Base-by-base conservation (phyloP, 2,113 vertebrate genomes). In the Osmerus mordax region DNA sequence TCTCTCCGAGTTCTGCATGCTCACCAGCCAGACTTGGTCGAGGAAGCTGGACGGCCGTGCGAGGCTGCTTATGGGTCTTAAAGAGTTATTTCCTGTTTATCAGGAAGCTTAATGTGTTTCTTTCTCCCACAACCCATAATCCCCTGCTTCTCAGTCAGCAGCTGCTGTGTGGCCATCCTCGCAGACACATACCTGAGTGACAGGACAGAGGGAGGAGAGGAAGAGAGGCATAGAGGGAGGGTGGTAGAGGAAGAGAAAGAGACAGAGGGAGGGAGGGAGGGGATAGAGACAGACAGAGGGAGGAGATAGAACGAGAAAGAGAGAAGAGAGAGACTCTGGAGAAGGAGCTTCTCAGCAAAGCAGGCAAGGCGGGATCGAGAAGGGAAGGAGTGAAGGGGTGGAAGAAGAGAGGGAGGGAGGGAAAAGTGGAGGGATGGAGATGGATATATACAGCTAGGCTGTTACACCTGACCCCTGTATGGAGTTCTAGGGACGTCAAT, bases 41-140 rank as follows among this genome's bases (percentile, higher is more conserved):
- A 81, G 79, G 81, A 66, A 73, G 68, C 67, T 78, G 68, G 62
- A 71, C 75, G 75, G 19, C 58, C 65, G 29, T 25, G 72, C 16
- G 4, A 67, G 21, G 8, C 60, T 66, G 77, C 73, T 82, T 79
- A 55, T 70, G 54, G 66, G 59, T 32, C 80, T 78, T 81, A 74
- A 81, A 67, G 73, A 81, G 75, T 80, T 74, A 78, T 84, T 88
- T 84, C 80, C 78, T 83, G 78, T 84, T 85, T 77, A 83, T 79
- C 18, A 62, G 51, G 41, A 59, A 55, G 23, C 53, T 68, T 28
- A 55, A 36, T n/a, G 14, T 28, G 62, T 13, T 55, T 68, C 62
- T 28, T 29, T 68, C 14, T 55, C 66, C 66, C 66, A 68, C 51
- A 68, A 68, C 23, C 66, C 66, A 68, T 23, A 68, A 68, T 15